phyloP scores from a whole-genome alignment of 2,797 vertebrate species.

The Heteromormyrus szaboi region DNA sequence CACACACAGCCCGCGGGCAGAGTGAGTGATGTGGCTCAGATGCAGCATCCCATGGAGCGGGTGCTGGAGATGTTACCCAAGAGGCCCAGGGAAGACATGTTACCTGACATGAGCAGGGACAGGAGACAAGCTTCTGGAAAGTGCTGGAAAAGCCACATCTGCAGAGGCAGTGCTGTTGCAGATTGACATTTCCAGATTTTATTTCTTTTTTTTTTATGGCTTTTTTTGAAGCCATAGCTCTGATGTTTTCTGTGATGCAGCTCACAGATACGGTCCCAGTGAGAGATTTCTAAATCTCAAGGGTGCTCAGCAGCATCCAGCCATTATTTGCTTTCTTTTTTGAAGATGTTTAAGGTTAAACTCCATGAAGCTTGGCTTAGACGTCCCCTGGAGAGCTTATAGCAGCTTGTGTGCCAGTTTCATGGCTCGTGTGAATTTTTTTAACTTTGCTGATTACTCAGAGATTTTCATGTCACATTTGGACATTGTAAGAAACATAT shows the following conservation, averaged over 20 bases:
- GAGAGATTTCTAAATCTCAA: constrained; percentile 2
- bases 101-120: not conserved
- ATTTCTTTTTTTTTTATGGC: not conserved
- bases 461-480: not conserved
- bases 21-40: not conserved
- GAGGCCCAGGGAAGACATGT: not conserved
- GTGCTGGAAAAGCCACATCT: not conserved
- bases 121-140: constrained; percentile 5
- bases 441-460: not conserved
- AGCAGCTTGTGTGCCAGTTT: not conserved
- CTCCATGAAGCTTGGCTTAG: not conserved
- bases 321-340: not conserved
- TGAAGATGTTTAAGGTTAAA: constrained; percentile 5
- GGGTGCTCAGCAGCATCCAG: not conserved
- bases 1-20: not conserved
- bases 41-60: not conserved
- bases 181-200: not conserved
- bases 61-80: not conserved
- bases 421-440: not conserved
- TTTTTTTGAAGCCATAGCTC: not conserved
- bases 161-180: not conserved
- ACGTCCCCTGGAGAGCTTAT: not conserved
- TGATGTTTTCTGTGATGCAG: not conserved
- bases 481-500: not conserved
- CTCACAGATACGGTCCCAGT: not conserved